Base-by-base conservation (phyloP, 2,888 invertebrate species). In the Iphiclides podalirius region DNA sequence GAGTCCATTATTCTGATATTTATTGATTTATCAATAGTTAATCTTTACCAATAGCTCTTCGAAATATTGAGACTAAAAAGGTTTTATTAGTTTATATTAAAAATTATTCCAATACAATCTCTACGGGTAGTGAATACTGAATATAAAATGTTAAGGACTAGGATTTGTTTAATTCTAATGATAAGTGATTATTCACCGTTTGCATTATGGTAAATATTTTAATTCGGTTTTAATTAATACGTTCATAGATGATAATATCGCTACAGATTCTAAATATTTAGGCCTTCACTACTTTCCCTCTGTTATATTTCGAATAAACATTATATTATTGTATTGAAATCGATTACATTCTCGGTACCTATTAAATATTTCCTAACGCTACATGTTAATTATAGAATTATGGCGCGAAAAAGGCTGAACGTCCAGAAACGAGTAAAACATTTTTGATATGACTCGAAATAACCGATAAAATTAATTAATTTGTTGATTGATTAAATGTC, bases 211-310 rank as follows among this genome's bases (percentile, higher is more conserved):
- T n/a, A 46, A 38, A 13, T 9, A 46, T 14, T 16, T 36, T 42
- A 48, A 48, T 48, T 48, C 48, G 48, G 48, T 48, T 47, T 33
- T 13, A 17, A 37, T 41, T 40, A 47, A 36, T 31, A 31, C 31
- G 20, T 41, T 42, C 13, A 13, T 17, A 33, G 16, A 28, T 2
- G 23, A 34, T n/a, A n/a, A n/a, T n/a, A 23, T 16, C 2, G 15
- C 42, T 48, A 48, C 37, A n/a, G 14, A 37, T 26, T 20, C 42
- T 48, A 48, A 31, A 1, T 17, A 2, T 37, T 48, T 48, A 48
- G 48, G 48, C 48, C 48, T 41, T 17, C 9, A n/a, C 48, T 48
- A 48, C 48, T 40, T 47, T 20, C n/a, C 11, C 38, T 46, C 14
- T 15, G 37, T 33, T 17, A 16, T 12, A 14, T 14, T 26, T 16